A percentile compares a stretch with the other conserved stretches of the same genome.
These are phyloP conservation scores for Embiotoca jacksoni DNA, from an alignment of 2,113 vertebrate genomes.

Conservation along the genomic window DNA sequence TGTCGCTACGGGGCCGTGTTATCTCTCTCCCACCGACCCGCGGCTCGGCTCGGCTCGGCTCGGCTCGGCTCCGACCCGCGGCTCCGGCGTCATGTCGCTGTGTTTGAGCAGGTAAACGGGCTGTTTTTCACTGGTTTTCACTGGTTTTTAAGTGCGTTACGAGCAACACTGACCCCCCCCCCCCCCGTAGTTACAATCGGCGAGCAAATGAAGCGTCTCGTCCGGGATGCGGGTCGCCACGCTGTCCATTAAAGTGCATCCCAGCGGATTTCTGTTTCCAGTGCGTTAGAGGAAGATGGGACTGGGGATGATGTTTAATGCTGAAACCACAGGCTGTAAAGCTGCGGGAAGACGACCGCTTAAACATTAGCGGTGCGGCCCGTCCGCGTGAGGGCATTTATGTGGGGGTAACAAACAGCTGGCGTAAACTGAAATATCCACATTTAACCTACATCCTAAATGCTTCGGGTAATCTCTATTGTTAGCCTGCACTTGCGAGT, in stretches of 20 bases:
- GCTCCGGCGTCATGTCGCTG: background rate
- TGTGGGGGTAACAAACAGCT: too few species aligned
- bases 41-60: slow-evolving; percentile 17
- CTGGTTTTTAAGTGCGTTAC: background rate
- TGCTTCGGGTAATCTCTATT: slow-evolving; percentile 65
- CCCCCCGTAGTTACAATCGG: background rate
- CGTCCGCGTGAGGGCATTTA: too few species aligned
- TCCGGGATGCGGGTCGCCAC: slow-evolving; percentile 44
- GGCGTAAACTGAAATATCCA: slow-evolving; percentile 38
- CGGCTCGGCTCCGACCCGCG: background rate
- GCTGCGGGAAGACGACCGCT: slow-evolving; percentile 15
- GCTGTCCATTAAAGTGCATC: slow-evolving; percentile 48
- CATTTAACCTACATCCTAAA: slow-evolving; percentile 56
- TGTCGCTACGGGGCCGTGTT: background rate
- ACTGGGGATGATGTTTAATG: slow-evolving; percentile 15
- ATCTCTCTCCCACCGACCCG: slow-evolving; percentile 4
- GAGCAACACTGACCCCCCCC: background rate
- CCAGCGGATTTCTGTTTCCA: slow-evolving; percentile 42
- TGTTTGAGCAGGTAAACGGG: slow-evolving; percentile 10
- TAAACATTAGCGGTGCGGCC: background rate
- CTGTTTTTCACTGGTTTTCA: background rate
- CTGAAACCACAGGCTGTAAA: slow-evolving; percentile 35
- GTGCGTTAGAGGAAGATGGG: slow-evolving; percentile 41
- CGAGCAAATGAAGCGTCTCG: slow-evolving; percentile 28
- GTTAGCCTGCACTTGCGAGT: slow-evolving; percentile 19